Percentiles rank a stretch among this genome's conserved stretches.
These are phyloP conservation scores for Tamandua tetradactyla DNA, from an alignment of 2,797 vertebrate species.

Conservation along the genomic window DNA sequence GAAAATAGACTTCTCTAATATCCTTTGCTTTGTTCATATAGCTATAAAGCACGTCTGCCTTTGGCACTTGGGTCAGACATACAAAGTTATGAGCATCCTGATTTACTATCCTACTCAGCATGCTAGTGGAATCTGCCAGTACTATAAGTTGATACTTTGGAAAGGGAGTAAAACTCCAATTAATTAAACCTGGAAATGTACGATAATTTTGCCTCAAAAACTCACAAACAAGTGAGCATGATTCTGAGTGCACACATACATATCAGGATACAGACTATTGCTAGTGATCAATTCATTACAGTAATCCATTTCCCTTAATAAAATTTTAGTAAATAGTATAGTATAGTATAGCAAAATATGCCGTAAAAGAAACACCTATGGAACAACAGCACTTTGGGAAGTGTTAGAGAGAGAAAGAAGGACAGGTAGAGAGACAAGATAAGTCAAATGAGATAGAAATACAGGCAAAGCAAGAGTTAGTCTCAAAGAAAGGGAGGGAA, in stretches of 20 bases:
- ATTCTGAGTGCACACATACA: slow-evolving; percentile 59
- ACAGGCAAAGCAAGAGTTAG: neutral
- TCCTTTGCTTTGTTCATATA: slow-evolving; percentile 76
- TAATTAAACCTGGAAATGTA: slow-evolving; percentile 69
- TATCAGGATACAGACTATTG: slow-evolving; percentile 60
- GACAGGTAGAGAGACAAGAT: neutral
- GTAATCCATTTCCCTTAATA: slow-evolving; percentile 66
- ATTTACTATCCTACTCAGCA: slow-evolving; percentile 75
- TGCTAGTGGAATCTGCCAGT: slow-evolving; percentile 76
- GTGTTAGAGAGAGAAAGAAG: slow-evolving; percentile 54
- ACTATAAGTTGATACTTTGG: slow-evolving; percentile 51
- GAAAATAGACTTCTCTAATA: slow-evolving; percentile 69
- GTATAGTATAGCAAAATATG: slow-evolving; percentile 62
- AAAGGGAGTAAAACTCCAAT: slow-evolving; percentile 65
- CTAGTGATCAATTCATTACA: slow-evolving; percentile 48
- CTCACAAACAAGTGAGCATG: slow-evolving; percentile 65
- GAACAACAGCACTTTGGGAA: slow-evolving; percentile 64
- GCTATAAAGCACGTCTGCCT: slow-evolving; percentile 81
- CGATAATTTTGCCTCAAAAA: slow-evolving; percentile 55
- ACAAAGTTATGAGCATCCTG: slow-evolving; percentile 77
- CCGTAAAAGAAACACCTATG: slow-evolving; percentile 53
- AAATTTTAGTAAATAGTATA: slow-evolving; percentile 56
- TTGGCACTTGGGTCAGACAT: slow-evolving; percentile 82
- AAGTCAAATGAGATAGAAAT: slow-evolving; percentile 31
- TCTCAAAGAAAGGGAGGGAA: neutral